A percentile compares a stretch with the other conserved stretches of the same genome.
These are phyloP conservation scores for Mythimna vitellina DNA, from an alignment of 2,888 invertebrate genomes.

Conservation along the genomic window DNA sequence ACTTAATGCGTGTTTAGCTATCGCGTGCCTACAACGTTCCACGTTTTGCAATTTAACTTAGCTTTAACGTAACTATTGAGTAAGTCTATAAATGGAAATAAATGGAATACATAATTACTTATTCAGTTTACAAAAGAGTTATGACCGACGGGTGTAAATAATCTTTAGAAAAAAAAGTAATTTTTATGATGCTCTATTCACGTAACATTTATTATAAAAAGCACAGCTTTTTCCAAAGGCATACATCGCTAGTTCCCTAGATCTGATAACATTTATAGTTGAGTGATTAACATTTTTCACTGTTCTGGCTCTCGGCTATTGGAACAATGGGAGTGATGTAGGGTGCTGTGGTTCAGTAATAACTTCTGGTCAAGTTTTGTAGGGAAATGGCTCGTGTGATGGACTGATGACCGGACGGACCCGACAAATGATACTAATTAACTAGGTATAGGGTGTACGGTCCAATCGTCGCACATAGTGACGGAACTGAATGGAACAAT, in stretches of 20 bases:
- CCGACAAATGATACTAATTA: conserved; percentile 79
- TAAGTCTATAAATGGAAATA: conserved; percentile 48
- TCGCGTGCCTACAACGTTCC: conserved; percentile 41
- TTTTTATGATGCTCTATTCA: conserved; percentile 20
- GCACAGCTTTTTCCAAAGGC: conserved; percentile 34
- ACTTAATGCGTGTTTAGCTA: conserved; percentile 31
- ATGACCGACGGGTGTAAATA: conserved; percentile 19
- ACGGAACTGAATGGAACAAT: conserved; percentile 66
- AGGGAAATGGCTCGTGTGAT: conserved; percentile 68
- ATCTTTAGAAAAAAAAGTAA: conserved; percentile 18
- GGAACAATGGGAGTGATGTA: conserved; percentile 68
- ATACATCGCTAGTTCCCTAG: conserved; percentile 59
- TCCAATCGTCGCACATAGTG: conserved; percentile 64
- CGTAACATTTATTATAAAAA: conserved; percentile 34
- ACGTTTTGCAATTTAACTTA: conserved; percentile 49
- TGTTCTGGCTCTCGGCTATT: conserved; percentile 64
- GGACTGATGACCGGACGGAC: conserved; percentile 73
- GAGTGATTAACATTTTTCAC: conserved; percentile 76
- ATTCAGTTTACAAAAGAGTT: conserved; percentile 32
- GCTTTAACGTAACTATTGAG: conserved; percentile 23
- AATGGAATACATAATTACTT: conserved; percentile 49
- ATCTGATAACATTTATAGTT: conserved; percentile 78
- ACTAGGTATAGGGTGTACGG: conserved; percentile 65
- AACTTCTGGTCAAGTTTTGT: conserved; percentile 67
- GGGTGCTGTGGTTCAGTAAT: conserved; percentile 64